phyloP scores from a whole-genome alignment of 2,113 vertebrate genomes.

The Myrmecobius fasciatus region DNA sequence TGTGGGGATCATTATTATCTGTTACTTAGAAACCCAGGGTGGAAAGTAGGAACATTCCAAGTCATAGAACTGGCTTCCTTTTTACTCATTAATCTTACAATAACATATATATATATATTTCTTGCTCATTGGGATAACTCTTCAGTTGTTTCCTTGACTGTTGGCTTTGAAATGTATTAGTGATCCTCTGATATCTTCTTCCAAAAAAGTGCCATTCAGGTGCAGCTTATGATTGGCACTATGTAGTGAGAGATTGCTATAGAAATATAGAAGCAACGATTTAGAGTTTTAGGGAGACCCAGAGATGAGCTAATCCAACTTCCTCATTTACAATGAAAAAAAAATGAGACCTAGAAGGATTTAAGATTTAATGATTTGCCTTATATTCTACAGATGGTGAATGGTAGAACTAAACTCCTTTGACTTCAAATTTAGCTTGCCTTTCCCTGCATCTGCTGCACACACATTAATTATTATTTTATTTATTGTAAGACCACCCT shows the following conservation, averaged over 20 bases:
- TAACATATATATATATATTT: background rate
- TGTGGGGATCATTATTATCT: background rate
- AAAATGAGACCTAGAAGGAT: background rate
- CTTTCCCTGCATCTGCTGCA: background rate
- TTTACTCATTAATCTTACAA: background rate
- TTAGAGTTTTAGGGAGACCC: background rate
- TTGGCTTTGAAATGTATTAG: conserved; percentile 15
- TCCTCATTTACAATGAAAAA: background rate
- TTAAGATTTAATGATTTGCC: background rate
- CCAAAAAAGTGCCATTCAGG: conserved; percentile 18
- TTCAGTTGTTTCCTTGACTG: background rate
- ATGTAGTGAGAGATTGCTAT: background rate
- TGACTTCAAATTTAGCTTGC: background rate
- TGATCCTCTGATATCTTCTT: conserved; percentile 11
- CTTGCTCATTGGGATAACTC: background rate
- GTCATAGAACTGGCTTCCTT: background rate
- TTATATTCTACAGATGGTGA: background rate
- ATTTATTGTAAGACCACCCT: background rate
- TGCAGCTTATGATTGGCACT: background rate
- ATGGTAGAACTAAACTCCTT: background rate
- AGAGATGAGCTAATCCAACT: background rate
- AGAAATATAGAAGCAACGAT: background rate
- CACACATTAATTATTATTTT: background rate
- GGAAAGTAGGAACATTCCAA: background rate
- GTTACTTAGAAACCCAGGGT: background rate